Conservation (phyloP, 1,140 invertebrate species). For the Bilobella aurantiaca region DNA sequence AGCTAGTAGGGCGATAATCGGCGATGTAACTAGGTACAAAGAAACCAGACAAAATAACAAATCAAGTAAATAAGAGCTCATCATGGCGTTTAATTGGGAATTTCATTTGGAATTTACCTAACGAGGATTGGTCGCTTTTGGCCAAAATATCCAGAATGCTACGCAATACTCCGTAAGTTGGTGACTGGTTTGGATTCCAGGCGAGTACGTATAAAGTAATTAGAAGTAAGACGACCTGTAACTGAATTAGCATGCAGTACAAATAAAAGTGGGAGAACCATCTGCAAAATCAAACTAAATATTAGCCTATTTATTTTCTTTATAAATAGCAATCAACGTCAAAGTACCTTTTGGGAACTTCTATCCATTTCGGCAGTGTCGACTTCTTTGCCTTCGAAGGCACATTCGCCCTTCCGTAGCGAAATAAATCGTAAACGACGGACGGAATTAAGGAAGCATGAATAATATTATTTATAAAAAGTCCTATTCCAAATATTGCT, state of each 20-base stretch:
- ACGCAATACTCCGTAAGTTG: background rate
- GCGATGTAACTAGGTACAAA: slow-evolving; percentile 46
- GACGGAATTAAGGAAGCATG: slow-evolving; percentile 7
- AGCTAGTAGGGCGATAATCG: slow-evolving; percentile 48
- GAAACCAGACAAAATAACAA: background rate
- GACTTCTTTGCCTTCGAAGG: background rate
- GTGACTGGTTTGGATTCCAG: background rate
- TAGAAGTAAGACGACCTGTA: background rate
- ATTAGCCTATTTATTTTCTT: background rate
- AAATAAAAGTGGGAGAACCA: slow-evolving; percentile 28
- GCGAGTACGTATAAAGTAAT: background rate
- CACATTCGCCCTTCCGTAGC: slow-evolving; percentile 24
- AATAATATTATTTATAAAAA: slow-evolving; percentile 15
- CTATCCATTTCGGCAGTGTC: slow-evolving; percentile 6
- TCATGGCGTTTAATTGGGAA: background rate
- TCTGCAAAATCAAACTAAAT: slow-evolving; percentile 13
- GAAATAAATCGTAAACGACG: background rate
- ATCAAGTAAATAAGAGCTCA: background rate
- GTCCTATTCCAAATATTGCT: background rate
- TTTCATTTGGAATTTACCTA: slow-evolving; percentile 6
- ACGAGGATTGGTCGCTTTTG: slow-evolving; percentile 3
- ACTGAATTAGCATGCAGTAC: background rate
- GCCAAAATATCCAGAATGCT: slow-evolving; percentile 11
- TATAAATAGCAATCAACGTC: too few relatives aligned
- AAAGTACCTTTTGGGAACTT: slow-evolving; percentile 26